These are phyloP conservation scores for Selenia dentaria DNA, from an alignment of 2,888 invertebrate genomes.

Conservation along the genomic window DNA sequence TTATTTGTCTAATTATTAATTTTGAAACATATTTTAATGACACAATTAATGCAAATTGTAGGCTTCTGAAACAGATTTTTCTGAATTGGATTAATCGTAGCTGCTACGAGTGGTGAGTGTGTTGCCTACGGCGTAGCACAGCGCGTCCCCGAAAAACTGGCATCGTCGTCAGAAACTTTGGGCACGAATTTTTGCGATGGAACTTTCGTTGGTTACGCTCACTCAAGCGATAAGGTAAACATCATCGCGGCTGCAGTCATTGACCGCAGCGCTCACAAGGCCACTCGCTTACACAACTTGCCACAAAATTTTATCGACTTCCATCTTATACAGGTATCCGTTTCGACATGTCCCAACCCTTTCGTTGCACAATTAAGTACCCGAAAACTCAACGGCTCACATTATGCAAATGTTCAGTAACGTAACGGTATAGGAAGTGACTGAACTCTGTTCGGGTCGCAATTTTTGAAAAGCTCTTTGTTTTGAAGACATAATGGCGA, in stretches of 20 bases:
- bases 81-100: too few relatives aligned
- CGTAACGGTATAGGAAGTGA: conserved; percentile 45
- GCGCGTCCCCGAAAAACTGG: conserved; percentile 35
- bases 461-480: conserved; percentile 64
- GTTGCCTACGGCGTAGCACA: conserved; percentile 46
- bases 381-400: conserved; percentile 17
- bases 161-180: conserved; percentile 37
- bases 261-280: conserved; percentile 69
- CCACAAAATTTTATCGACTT: conserved; percentile 59
- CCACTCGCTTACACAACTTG: conserved; percentile 76
- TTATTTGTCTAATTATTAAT: too few relatives aligned
- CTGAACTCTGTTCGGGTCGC: conserved; percentile 35
- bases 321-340: conserved; percentile 35
- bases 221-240: conserved; percentile 75
- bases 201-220: conserved; percentile 68
- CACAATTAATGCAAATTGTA: too few relatives aligned
- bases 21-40: too few relatives aligned
- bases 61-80: too few relatives aligned
- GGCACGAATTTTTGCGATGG: conserved; percentile 48
- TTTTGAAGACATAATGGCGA: conserved; percentile 65
- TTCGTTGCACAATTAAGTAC: conserved; percentile 21
- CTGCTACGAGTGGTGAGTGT: conserved; percentile 25
- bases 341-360: conserved; percentile 25
- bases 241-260: conserved; percentile 67
- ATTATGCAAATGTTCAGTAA: conserved; percentile 41